Percentiles rank a stretch among this genome's conserved stretches.
Evolutionary conservation across 2,888 invertebrate species (phyloP).

Genomic region (Protophormia terraenovae): DNA sequence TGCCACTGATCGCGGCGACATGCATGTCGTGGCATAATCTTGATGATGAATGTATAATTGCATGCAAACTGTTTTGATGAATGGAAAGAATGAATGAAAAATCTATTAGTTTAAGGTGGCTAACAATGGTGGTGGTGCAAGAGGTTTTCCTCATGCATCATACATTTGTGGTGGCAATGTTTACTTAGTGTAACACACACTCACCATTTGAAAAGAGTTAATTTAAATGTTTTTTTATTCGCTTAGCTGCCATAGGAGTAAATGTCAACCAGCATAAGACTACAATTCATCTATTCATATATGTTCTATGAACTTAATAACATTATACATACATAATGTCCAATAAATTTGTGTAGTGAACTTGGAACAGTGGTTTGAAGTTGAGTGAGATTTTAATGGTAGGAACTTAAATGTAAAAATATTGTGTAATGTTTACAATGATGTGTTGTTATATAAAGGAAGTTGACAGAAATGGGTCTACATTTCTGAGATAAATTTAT

Average conservation of each 20-base stretch:
- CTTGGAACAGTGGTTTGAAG: constrained; percentile 29
- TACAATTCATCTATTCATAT: constrained; percentile 33
- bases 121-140: constrained; percentile 30
- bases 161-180: constrained; percentile 46
- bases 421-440: too few relatives aligned
- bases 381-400: not conserved
- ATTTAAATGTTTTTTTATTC: constrained; percentile 62
- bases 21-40: constrained; percentile 78
- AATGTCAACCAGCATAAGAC: constrained; percentile 78
- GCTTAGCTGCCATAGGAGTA: constrained; percentile 64
- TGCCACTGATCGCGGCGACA: constrained; percentile 69
- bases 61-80: constrained; percentile 73
- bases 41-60: constrained; percentile 80
- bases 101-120: constrained; percentile 61
- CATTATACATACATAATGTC: constrained; percentile 29
- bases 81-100: constrained; percentile 66
- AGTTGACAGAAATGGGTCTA: too few relatives aligned
- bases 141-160: not conserved
- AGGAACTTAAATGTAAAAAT: not conserved
- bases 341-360: constrained; percentile 13
- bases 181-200: constrained; percentile 58
- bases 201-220: constrained; percentile 61
- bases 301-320: constrained; percentile 36
- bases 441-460: too few relatives aligned
- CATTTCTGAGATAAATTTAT: too few relatives aligned